Conservation (phyloP, 2,113 vertebrate genomes). For the Pollimyrus isidori region DNA sequence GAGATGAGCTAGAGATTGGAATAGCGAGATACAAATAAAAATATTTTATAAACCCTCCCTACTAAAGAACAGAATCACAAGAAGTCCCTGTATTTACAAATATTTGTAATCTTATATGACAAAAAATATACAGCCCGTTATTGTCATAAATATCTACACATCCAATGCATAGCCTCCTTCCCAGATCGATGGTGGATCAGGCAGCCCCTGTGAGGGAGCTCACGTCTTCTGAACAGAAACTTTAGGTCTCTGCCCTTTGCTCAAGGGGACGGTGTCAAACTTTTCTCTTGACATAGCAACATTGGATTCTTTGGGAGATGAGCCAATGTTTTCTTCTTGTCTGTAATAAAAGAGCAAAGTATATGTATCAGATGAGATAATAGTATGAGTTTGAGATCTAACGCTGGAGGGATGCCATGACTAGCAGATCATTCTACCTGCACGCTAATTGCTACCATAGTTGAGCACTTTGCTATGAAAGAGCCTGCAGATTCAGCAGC, state of each 20-base stretch:
- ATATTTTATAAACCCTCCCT: background rate
- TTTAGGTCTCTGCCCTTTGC: background rate
- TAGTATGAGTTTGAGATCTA: background rate
- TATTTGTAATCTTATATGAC: background rate
- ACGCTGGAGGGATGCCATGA: background rate
- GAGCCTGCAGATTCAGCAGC: background rate
- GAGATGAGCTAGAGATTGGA: background rate
- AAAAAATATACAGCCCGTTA: background rate
- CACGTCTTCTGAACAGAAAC: background rate
- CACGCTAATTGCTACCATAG: background rate
- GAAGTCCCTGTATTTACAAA: background rate
- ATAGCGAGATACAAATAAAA: background rate
- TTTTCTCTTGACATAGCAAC: conserved; percentile 9
- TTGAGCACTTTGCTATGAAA: background rate
- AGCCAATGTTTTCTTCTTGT: conserved; percentile 12
- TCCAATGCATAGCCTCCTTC: background rate
- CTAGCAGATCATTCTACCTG: background rate
- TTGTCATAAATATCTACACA: conserved; percentile 5
- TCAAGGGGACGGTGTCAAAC: background rate
- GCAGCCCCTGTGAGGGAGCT: background rate
- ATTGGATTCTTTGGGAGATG: background rate
- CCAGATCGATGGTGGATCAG: background rate
- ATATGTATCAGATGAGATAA: background rate
- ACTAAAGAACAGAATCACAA: background rate
- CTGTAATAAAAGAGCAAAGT: conserved; percentile 14